These are phyloP conservation scores for Suillia variegata DNA, from an alignment of 2,888 invertebrate species.

Conservation along the genomic window DNA sequence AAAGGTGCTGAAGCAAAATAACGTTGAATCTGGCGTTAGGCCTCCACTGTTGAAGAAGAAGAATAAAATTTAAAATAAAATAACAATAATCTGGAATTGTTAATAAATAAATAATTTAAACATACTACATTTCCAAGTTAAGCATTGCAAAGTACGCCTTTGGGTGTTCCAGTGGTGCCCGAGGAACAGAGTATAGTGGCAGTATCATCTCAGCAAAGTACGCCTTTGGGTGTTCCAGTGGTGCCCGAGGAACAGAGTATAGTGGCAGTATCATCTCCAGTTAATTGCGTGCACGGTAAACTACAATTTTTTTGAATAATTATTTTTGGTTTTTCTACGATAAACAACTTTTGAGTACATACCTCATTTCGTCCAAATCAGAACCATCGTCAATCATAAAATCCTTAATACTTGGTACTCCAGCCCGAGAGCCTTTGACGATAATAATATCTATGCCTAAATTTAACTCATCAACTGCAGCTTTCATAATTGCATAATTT, in stretches of 20 bases:
- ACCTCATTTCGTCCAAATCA: not conserved
- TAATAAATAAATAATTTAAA: too few relatives aligned
- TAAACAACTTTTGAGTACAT: too few relatives aligned
- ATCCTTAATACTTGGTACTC: slow-evolving; percentile 37
- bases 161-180: slow-evolving; percentile 54
- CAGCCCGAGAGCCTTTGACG: slow-evolving; percentile 43
- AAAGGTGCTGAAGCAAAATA: slow-evolving; percentile 48
- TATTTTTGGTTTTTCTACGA: too few relatives aligned
- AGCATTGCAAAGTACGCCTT: slow-evolving; percentile 50
- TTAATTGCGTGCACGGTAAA: slow-evolving; percentile 30
- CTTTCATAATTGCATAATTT: slow-evolving; percentile 39
- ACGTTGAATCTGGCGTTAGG: slow-evolving; percentile 32
- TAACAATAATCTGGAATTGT: too few relatives aligned
- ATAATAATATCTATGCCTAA: slow-evolving; percentile 40
- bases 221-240: slow-evolving; percentile 54
- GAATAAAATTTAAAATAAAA: too few relatives aligned
- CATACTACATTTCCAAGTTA: slow-evolving; percentile 29
- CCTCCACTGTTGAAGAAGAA: not conserved
- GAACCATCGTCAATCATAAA: slow-evolving; percentile 34
- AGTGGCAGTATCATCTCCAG: slow-evolving; percentile 47
- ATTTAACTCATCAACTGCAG: slow-evolving; percentile 36
- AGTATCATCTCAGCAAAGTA: slow-evolving; percentile 46
- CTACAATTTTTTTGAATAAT: too few relatives aligned
- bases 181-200: slow-evolving; percentile 55
- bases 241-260: slow-evolving; percentile 57